Evolutionary conservation across 2,888 invertebrate species (phyloP).

Genomic region (Stenodema calcarata): DNA sequence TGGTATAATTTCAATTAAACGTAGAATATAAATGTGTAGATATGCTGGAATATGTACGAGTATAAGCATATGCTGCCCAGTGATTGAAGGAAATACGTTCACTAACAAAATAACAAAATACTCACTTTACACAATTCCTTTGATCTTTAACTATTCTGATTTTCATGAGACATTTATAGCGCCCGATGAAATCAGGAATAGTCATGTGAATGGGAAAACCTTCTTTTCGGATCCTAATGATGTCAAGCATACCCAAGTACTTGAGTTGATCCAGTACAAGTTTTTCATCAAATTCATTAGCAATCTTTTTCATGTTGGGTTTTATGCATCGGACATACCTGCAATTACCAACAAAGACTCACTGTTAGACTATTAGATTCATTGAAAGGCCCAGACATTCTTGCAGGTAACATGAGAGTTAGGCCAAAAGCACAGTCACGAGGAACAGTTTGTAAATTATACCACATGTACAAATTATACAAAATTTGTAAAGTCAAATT

Average conservation of each 20-base stretch:
- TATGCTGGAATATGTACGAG: too few species aligned
- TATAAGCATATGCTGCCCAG: too few species aligned
- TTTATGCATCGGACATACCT: slow-evolving; percentile 93
- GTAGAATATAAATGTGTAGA: too few species aligned
- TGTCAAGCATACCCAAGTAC: slow-evolving; percentile 92
- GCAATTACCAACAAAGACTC: slow-evolving; percentile 23
- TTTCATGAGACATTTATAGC: slow-evolving; percentile 76
- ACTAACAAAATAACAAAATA: not conserved
- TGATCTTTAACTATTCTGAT: slow-evolving; percentile 63
- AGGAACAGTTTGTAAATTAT: too few species aligned
- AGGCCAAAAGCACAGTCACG: too few species aligned
- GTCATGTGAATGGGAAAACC: slow-evolving; percentile 87
- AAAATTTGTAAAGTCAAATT: too few species aligned
- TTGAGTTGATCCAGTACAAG: slow-evolving; percentile 86
- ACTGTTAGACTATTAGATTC: not conserved
- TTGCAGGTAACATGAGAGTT: not conserved
- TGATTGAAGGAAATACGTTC: not conserved
- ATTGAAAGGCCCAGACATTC: not conserved
- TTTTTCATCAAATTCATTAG: slow-evolving; percentile 79
- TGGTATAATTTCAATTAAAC: not conserved
- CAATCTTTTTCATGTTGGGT: slow-evolving; percentile 83
- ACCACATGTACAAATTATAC: not conserved
- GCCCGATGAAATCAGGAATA: slow-evolving; percentile 75
- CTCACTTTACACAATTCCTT: slow-evolving; percentile 62
- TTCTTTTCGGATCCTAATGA: slow-evolving; percentile 87